These are phyloP conservation scores for Egretta garzetta DNA, from an alignment of 2,113 vertebrate species.

Conservation along the genomic window DNA sequence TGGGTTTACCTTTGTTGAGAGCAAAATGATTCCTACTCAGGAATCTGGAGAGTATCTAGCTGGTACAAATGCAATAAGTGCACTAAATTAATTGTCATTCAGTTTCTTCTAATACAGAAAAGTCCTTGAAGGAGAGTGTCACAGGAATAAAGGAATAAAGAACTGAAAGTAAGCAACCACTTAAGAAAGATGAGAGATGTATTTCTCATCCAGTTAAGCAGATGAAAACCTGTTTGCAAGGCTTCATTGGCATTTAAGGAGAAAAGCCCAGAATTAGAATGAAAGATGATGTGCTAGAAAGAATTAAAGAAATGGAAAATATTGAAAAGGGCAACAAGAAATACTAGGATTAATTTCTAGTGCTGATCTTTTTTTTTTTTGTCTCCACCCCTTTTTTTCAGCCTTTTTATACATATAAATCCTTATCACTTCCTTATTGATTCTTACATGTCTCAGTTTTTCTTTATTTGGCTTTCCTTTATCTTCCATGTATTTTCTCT, in stretches of 20 bases:
- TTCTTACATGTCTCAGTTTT: neutral
- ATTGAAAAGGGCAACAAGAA: neutral
- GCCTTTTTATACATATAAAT: neutral
- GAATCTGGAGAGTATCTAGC: conserved; percentile 1
- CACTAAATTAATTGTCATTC: conserved; percentile 40
- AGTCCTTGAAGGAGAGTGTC: conserved; percentile 34
- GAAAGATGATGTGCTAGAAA: neutral
- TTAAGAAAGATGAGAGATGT: neutral
- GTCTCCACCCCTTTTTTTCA: neutral
- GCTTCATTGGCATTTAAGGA: conserved; percentile 18
- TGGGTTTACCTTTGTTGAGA: neutral
- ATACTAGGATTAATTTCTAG: neutral
- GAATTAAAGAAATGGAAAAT: neutral
- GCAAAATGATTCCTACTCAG: neutral
- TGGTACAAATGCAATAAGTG: neutral
- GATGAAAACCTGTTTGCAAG: neutral
- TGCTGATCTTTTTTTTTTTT: neutral
- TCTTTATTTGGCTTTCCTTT: neutral
- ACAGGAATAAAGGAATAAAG: conserved; percentile 12
- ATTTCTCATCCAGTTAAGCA: neutral
- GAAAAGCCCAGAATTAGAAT: conserved; percentile 1
- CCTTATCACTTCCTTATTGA: neutral
- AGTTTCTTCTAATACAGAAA: neutral
- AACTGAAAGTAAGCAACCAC: conserved; percentile 7
- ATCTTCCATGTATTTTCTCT: neutral